These are phyloP conservation scores for Siniperca undulata DNA, from an alignment of 2,797 vertebrate genomes.

Conservation along the genomic window DNA sequence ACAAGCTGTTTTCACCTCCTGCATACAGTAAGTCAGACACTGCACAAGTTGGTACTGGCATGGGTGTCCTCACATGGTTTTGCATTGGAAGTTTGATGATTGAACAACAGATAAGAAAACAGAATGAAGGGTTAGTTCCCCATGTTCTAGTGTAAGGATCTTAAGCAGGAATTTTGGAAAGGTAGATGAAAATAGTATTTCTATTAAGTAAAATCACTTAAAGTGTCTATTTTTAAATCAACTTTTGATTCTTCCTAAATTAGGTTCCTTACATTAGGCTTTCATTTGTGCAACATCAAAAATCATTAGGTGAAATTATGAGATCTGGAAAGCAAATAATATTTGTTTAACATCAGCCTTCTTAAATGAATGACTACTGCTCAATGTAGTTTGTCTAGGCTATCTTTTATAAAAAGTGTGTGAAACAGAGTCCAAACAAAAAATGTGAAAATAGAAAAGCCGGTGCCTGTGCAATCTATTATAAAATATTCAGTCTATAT, in stretches of 20 bases:
- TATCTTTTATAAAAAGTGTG: background rate
- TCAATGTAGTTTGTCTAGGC: background rate
- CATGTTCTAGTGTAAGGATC: background rate
- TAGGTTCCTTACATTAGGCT: background rate
- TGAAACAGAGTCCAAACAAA: background rate
- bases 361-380: background rate
- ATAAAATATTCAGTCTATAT: background rate
- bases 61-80: background rate
- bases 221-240: background rate
- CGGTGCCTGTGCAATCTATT: background rate
- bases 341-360: background rate
- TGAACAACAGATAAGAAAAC: background rate
- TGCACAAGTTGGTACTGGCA: background rate
- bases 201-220: background rate
- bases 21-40: background rate
- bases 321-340: background rate
- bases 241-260: background rate
- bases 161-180: background rate
- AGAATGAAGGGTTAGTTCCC: background rate
- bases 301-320: background rate
- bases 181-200: background rate
- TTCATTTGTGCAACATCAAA: background rate
- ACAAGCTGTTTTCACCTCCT: conserved; percentile 13
- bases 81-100: conserved; percentile 9
- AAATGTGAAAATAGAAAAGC: background rate